Evolutionary conservation across 2,797 vertebrate species (phyloP).

Genomic region (Carduelis carduelis): DNA sequence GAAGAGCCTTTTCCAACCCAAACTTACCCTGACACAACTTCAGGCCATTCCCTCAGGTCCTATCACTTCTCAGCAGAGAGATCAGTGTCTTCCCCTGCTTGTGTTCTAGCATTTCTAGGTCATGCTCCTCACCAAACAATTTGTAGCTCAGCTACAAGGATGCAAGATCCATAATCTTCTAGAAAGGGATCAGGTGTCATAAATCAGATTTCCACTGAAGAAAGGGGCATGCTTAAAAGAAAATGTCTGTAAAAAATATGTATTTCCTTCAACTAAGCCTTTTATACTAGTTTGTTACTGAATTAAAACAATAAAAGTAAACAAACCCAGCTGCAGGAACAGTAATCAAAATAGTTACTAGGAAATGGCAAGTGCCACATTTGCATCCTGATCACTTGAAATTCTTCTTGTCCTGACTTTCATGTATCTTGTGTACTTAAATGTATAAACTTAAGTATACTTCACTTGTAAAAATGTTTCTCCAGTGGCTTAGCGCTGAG

Average conservation of each 20-base stretch:
- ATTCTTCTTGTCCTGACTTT: not conserved
- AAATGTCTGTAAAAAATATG: not conserved
- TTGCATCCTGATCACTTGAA: not conserved
- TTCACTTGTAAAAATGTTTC: not conserved
- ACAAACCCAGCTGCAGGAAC: not conserved
- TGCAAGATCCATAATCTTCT: not conserved
- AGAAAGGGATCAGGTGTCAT: not conserved
- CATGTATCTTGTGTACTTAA: not conserved
- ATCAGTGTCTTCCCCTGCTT: not conserved
- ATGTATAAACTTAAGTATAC: not conserved
- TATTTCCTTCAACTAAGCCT: not conserved
- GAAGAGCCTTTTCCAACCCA: not conserved
- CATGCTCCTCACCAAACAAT: not conserved
- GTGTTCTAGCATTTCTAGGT: not conserved
- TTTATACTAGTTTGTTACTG: not conserved
- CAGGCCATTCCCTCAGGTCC: not conserved
- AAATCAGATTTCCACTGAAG: not conserved
- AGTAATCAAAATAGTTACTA: not conserved
- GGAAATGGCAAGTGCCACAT: not conserved
- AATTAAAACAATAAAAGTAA: not conserved
- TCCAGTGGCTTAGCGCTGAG: not conserved
- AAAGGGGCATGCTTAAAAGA: not conserved
- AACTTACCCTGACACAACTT: not conserved
- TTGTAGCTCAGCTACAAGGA: not conserved
- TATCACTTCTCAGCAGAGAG: not conserved